Evolutionary conservation across 53 echinoderm and acorn worm species (phyloP).

Genomic region (Stichopus horrens): DNA sequence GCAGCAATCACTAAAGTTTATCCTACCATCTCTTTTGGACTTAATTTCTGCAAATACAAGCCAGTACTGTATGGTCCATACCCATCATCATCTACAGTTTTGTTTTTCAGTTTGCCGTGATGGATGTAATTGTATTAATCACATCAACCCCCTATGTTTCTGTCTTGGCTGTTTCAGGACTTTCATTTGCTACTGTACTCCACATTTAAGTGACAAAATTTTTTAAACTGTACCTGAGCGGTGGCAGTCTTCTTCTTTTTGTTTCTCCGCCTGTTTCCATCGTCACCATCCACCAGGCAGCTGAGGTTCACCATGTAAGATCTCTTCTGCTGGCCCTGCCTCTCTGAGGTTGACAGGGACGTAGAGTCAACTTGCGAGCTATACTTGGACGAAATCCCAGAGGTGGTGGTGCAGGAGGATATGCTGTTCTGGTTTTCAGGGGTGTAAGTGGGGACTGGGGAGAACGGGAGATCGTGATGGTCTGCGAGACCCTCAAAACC

Average conservation of each 20-base stretch:
- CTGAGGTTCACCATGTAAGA: constrained; percentile 6
- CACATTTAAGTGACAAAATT: background rate
- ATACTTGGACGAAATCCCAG: constrained; percentile 19
- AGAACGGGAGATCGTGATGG: constrained; percentile 77
- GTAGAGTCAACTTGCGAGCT: constrained; percentile 19
- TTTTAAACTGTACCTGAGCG: background rate
- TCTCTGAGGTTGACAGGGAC: constrained; percentile 6
- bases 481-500: constrained; percentile 79
- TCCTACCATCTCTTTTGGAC: too few relatives aligned
- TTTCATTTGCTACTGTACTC: too few relatives aligned
- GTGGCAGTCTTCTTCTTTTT: constrained; percentile 35
- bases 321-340: constrained; percentile 31
- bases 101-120: too few relatives aligned
- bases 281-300: constrained; percentile 37
- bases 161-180: too few relatives aligned
- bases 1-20: too few relatives aligned
- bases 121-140: too few relatives aligned
- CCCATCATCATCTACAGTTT: too few relatives aligned
- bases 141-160: too few relatives aligned
- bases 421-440: constrained; percentile 33
- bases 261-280: constrained; percentile 8
- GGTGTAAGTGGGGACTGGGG: constrained; percentile 70
- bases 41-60: too few relatives aligned
- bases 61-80: too few relatives aligned
- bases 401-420: constrained; percentile 20